Evolutionary conservation across 2,888 invertebrate species (phyloP), one percentile per base, ranked within the genome.

Genomic region (Epinotia brunnichana): DNA sequence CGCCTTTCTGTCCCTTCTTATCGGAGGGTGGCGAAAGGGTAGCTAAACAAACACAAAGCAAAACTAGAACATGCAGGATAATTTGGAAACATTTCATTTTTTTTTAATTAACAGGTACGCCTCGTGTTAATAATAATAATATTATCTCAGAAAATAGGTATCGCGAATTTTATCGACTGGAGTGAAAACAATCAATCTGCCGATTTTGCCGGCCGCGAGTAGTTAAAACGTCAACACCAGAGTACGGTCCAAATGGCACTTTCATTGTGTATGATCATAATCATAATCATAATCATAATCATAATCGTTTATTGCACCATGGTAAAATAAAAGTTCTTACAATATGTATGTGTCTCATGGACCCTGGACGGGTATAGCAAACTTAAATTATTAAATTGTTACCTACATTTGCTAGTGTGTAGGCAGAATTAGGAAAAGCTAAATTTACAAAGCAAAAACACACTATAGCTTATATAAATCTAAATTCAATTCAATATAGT

Each of bases 1-100:
- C 86, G 39, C 87, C 85, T 80, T 93, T 94, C 75, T 90, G 91
- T 9, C 88, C 86, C 74, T 91, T 93, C 77, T 89, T 92, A 80
- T 92, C 92, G 39, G 88, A 84, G 15, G 93, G 93, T 7, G 93
- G 93, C 39, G 92, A 93, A 80, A 93, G 81, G 19, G 93, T 93
- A 29, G 90, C 90, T 68, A 90, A 85, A 83, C 91, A 90, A 68
- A 88, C 86, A 76, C 87, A 88, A 63, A 90, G 76, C 74, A 91
- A 79, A 71, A 90, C 84, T 76, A 90, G 76, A 72, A 91, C 79
- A 81, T 88, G 88, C 68, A 90, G 66, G 75, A 86, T 76, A 41
- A 85, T 83, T 76, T 86, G 85, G 73, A 89, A 75, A 83, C 84
- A 88, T 86, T 83, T 90, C 92, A 91, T 92, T 78, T 81, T 29